Evolutionary conservation across 92 coral and sea anemone species (phyloP), one percentile per base, ranked within the genome.

Genomic region (Phenganax subtilis): DNA sequence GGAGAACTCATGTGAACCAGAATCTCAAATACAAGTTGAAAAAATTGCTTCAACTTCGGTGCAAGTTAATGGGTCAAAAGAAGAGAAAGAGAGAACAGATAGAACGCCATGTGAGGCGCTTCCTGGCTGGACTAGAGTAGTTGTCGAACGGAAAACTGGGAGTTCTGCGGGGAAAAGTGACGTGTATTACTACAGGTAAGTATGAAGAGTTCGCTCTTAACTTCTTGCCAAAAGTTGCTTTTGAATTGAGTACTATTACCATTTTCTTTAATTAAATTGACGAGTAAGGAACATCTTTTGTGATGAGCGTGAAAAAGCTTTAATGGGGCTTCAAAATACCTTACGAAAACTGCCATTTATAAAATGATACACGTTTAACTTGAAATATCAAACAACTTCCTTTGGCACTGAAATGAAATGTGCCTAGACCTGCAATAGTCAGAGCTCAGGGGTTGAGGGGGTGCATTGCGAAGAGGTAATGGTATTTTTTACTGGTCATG

Each of bases 111-210:
- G 99, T 20, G 85, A 93, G 15, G 86, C 90, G 70, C 81, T 96
- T 60, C 99, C 99, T 2, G 99, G 99, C 56, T 96, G 99, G 99
- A 90, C 88, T 79, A 82, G 93, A 59, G 99, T 92, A 74, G 90
- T 96, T 77, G 97, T 92, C 9, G 71, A 85, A 85, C 86, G 99
- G 82, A 92, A 90, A 86, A 86, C 96, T 9, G 99, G 99, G 17
- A 80, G 87, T 37, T 96, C 99, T 53, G 99, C 99, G 47, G 99
- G 99, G 44, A 85, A 97, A 64, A 90, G 92, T 60, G 99, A 96
- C 88, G 99, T 96, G 57, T 96, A 96, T 80, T 96, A 96, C 57
- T 96, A 96, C 90, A 96, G 99, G 99, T 96, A 82, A 31, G 20
- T 10, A 59, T 73, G 10, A 47, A 2, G 25, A 20, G 12, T 71